These are phyloP conservation scores for Ceuthmochares aereus DNA, from an alignment of 2,113 vertebrate species.

Conservation along the genomic window DNA sequence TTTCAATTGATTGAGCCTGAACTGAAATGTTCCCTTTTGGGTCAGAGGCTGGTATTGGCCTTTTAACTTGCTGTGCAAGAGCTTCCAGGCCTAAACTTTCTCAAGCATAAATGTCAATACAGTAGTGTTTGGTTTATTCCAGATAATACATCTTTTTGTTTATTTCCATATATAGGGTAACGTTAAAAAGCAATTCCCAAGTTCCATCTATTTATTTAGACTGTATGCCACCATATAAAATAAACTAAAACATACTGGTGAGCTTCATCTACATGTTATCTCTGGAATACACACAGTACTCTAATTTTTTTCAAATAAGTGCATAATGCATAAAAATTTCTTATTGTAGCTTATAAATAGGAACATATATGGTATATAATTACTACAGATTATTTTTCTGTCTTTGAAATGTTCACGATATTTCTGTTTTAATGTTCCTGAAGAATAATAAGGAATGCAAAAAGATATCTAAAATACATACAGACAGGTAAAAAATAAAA, in stretches of 20 bases:
- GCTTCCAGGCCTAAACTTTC: constrained; percentile 69
- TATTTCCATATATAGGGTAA: neutral
- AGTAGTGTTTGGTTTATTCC: constrained; percentile 15
- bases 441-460: neutral
- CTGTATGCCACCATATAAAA: neutral
- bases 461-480: neutral
- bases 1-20: constrained; percentile 67
- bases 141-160: neutral
- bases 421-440: neutral
- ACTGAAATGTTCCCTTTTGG: constrained; percentile 62
- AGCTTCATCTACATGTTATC: neutral
- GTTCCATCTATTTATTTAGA: neutral
- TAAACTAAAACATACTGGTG: neutral
- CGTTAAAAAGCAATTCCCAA: neutral
- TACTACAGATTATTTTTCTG: neutral
- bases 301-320: neutral
- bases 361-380: neutral
- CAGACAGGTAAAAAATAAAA: neutral
- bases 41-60: constrained; percentile 59
- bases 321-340: neutral
- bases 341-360: neutral
- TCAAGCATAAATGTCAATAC: constrained; percentile 74
- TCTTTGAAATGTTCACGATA: neutral
- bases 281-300: neutral
- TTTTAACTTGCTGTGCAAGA: constrained; percentile 54